Evolutionary conservation across 2,888 invertebrate genomes (phyloP).

Genomic region (Orthosia gracilis): DNA sequence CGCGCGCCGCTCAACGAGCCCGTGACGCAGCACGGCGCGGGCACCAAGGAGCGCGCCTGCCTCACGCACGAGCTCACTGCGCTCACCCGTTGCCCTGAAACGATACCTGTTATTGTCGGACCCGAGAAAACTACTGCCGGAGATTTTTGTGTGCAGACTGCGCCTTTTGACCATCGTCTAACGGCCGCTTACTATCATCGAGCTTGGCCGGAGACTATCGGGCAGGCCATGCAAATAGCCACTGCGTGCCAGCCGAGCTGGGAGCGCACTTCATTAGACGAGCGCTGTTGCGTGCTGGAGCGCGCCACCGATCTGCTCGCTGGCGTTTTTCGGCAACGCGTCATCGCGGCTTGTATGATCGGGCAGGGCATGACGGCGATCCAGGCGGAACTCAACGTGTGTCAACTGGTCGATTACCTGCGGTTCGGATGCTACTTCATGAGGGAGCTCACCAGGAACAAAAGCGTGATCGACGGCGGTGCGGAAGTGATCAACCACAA

Average conservation of each 20-base stretch:
- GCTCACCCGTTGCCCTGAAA: constrained; percentile 38
- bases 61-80: constrained; percentile 48
- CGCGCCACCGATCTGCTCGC: constrained; percentile 96
- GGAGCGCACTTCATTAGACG: constrained; percentile 94
- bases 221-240: constrained; percentile 45
- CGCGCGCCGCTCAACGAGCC: constrained; percentile 48
- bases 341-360: constrained; percentile 98
- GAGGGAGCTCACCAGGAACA: constrained; percentile 95
- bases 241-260: constrained; percentile 94
- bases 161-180: constrained; percentile 96
- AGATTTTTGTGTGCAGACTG: constrained; percentile 91
- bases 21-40: constrained; percentile 44
- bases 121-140: constrained; percentile 39
- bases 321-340: constrained; percentile 94
- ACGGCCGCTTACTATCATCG: constrained; percentile 95
- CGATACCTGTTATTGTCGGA: constrained; percentile 49
- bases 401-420: constrained; percentile 97
- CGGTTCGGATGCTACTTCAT: constrained; percentile 94
- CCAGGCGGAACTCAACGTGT: constrained; percentile 98
- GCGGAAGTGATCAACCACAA: constrained; percentile 94
- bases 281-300: constrained; percentile 95
- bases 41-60: constrained; percentile 39
- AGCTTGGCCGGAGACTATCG: constrained; percentile 43
- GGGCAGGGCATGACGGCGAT: constrained; percentile 97
- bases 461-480: constrained; percentile 95